Evolutionary conservation across 1,140 invertebrate species (phyloP), one percentile per base, ranked within the genome.

Genomic region (Heliconius eleuchia): DNA sequence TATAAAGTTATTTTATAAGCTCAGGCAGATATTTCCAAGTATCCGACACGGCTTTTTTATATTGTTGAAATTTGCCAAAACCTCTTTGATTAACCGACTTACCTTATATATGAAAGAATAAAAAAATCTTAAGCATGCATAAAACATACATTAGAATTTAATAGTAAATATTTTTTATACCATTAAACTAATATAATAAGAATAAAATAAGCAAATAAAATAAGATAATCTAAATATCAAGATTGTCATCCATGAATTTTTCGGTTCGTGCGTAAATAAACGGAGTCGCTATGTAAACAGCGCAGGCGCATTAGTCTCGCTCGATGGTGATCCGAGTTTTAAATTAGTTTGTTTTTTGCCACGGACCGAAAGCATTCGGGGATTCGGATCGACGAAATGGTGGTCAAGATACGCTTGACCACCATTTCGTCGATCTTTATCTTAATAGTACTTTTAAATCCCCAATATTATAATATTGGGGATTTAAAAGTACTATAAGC

Each of bases 321-420:
- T 81, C 73, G 78, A 79, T 76, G 79, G 79, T 86, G 88, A 93
- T 91, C 88, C 86, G 89, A 91, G 90, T 89, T 87, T 88, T 87
- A 91, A 91, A 93, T 93, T 87, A 89, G 88, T 91, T 93, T 87
- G 88, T 91, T 93, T 93, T 92, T 93, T 92, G 90, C 89, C 87
- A 84, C 82, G 82, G 80, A 86, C 86, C 83, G 73, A 74, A 82
- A 66, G 76, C 78, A 78, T 77, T 70, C 60, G 76, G 81, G 74
- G 80, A 83, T 66, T n/a, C 27, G 60, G 89, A 86, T 80, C 83
- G 80, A 46, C 30, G 50, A 13, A 71, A 66, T 42, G 83, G 83
- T 89, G 88, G 89, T 85, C 87, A 86, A 73, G 19, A 57, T 16
- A 73, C 18, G 27, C 60, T 71, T 73, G n/a, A n/a, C n/a, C n/a